These are phyloP conservation scores for Tuta absoluta DNA, from an alignment of 2,888 invertebrate genomes.

Conservation along the genomic window DNA sequence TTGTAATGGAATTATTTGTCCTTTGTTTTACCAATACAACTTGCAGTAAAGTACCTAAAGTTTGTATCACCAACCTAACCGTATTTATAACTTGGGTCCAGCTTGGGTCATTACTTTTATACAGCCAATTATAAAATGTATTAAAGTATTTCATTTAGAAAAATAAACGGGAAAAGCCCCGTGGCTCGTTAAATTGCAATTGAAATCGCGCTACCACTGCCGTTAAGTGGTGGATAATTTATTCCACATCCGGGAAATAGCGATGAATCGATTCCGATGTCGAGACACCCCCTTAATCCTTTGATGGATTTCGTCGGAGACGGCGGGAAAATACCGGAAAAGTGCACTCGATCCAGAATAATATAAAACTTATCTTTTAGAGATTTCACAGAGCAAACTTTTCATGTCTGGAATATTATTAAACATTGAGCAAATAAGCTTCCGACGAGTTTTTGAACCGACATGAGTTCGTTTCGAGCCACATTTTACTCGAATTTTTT, in stretches of 20 bases:
- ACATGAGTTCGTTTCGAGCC: slow-evolving; percentile 6
- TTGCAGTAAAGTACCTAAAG: too few relatives aligned
- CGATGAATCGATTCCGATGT: slow-evolving; percentile 65
- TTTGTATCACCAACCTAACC: too few relatives aligned
- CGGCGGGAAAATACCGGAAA: slow-evolving; percentile 61
- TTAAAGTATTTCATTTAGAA: too few relatives aligned
- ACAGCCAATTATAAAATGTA: too few relatives aligned
- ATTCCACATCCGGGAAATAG: slow-evolving; percentile 70
- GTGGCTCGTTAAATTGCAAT: slow-evolving; percentile 31
- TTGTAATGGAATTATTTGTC: too few relatives aligned
- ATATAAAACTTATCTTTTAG: slow-evolving; percentile 51
- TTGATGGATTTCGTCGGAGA: slow-evolving; percentile 73
- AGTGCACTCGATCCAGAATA: slow-evolving; percentile 63
- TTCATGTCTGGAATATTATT: slow-evolving; percentile 30
- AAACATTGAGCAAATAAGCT: slow-evolving; percentile 7
- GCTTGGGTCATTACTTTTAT: too few relatives aligned
- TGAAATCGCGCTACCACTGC: slow-evolving; percentile 55
- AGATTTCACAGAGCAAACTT: slow-evolving; percentile 44
- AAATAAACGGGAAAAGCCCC: background rate
- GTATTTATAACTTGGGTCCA: too few relatives aligned
- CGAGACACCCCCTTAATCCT: slow-evolving; percentile 72
- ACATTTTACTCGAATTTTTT: slow-evolving; percentile 15
- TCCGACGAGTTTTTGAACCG: background rate
- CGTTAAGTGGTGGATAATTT: slow-evolving; percentile 74
- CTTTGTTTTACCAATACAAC: too few relatives aligned